Conservation (phyloP, 2,113 vertebrate species). For the Clarias batrachus region DNA sequence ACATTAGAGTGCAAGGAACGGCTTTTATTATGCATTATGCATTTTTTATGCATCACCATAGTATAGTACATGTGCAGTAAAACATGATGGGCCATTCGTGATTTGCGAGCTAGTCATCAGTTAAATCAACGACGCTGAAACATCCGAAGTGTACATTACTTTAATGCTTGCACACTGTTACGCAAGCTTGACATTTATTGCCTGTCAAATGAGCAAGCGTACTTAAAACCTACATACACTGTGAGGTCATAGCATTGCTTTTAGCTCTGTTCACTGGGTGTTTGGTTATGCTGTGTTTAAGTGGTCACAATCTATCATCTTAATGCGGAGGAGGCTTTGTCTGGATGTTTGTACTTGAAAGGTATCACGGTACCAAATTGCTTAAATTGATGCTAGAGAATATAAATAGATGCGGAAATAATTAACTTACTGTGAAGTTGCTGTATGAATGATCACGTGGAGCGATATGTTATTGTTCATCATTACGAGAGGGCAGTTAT, state of each 20-base stretch:
- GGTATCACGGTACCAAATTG: neutral
- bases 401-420: neutral
- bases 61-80: constrained; percentile 20
- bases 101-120: constrained; percentile 17
- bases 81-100: constrained; percentile 26
- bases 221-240: neutral
- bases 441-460: neutral
- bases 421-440: neutral
- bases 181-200: constrained; percentile 21
- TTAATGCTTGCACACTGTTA: constrained; percentile 13
- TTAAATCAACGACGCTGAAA: constrained; percentile 21
- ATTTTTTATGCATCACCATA: constrained; percentile 12
- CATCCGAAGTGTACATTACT: constrained; percentile 10
- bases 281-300: constrained; percentile 10
- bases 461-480: neutral
- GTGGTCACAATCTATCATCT: neutral
- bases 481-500: neutral
- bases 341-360: neutral
- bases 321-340: neutral
- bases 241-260: constrained; percentile 8
- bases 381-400: neutral
- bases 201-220: neutral
- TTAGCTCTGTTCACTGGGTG: neutral
- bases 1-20: neutral
- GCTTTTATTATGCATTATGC: constrained; percentile 7